Base-by-base conservation (phyloP, 2,113 vertebrate species). In the Carassius gibelio region DNA sequence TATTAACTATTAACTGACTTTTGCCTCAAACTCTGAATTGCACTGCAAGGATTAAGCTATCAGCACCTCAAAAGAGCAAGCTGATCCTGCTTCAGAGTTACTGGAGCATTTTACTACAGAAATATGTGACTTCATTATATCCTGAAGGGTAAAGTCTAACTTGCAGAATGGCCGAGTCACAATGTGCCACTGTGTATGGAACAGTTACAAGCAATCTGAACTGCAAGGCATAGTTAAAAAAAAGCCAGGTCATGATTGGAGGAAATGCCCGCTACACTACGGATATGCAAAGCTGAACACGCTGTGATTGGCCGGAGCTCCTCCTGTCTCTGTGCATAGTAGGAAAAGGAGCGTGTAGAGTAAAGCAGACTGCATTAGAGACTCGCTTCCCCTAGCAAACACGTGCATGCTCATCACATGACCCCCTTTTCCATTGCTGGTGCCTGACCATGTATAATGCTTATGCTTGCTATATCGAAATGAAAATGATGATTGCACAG, bases 371-470 rank as follows among this genome's bases (percentile, higher is more conserved):
- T 69, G 66, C 38, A 52, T 64, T 81, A 83, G 68, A 86, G 82
- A 66, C 30, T 26, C 3, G 10, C 61, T 66, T 83, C 66, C 69
- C n/a, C 17, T 38, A 82, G 83, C 72, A 61, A 84, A 89, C 86
- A 90, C 76, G 86, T 89, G 89, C 85, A 68, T 45, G 71, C 45
- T 45, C 10, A 69, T 87, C 91, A 90, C 86, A 85, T 90, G 90
- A 92, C 55, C 26, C 34, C 34, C 26, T 52, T 8, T n/a, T 69
- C 52, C 55, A 57, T 13, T 77, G 72, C 10, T 30, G 48, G 69
- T 26, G 81, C 38, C 38, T 83, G 81, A 81, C 82, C 34, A 4
- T 0, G 75, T 74, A 83, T 86, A 10, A 64, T 72, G 89, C 84
- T 86, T 81, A 77, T 85, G 52, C n/a, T 85, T 91, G 86, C 84